Evolutionary conservation across 2,113 vertebrate species (phyloP).

Genomic region (Myocastor coypus): DNA sequence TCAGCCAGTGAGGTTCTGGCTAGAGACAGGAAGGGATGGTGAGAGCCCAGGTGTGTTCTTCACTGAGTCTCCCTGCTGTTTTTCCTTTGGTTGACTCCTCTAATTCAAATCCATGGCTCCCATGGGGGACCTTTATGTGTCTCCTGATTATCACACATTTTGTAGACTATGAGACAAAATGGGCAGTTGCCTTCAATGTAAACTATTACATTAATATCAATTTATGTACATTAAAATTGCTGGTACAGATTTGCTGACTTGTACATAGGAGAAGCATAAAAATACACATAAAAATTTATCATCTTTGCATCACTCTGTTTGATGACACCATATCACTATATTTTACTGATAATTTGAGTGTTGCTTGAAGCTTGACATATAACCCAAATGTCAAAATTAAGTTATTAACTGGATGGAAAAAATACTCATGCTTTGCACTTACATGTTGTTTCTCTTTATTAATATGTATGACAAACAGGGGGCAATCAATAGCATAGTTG

Average conservation of each 20-base stretch:
- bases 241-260: constrained; percentile 84
- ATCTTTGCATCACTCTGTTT: constrained; percentile 36
- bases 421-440: constrained; percentile 72
- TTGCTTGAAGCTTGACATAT: constrained; percentile 70
- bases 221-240: constrained; percentile 80
- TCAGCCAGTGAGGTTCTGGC: background rate
- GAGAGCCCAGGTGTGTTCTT: background rate
- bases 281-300: constrained; percentile 84
- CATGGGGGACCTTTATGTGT: background rate
- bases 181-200: constrained; percentile 76
- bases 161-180: constrained; percentile 72
- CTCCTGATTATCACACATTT: constrained; percentile 65
- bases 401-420: constrained; percentile 74
- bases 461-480: constrained; percentile 70
- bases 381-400: constrained; percentile 79
- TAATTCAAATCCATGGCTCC: constrained; percentile 8
- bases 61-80: background rate
- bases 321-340: background rate
- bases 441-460: constrained; percentile 69
- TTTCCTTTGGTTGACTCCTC: background rate
- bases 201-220: constrained; percentile 81
- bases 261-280: constrained; percentile 80
- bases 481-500: constrained; percentile 67
- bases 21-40: background rate
- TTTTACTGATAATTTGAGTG: constrained; percentile 73